Conservation (phyloP, 2,888 invertebrate genomes). For the Bruchidius siliquastri region DNA sequence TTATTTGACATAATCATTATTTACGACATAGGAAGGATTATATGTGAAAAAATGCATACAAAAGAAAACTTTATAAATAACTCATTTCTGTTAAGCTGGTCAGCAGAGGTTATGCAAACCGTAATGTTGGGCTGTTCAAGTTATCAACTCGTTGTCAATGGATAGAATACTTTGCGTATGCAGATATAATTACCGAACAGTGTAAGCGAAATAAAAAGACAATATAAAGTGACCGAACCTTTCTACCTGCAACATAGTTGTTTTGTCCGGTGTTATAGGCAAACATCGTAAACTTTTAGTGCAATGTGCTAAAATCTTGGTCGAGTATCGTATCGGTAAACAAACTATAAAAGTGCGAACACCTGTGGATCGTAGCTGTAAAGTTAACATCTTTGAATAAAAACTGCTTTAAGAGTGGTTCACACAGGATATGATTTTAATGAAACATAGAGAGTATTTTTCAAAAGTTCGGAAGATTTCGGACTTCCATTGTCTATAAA, state of each 20-base stretch:
- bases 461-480: no score
- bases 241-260: not conserved
- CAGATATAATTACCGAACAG: no score
- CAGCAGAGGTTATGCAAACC: not conserved
- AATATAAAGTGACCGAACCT: not conserved
- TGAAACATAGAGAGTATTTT: not conserved
- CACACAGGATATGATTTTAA: not conserved
- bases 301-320: not conserved
- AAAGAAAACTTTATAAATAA: not conserved
- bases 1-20: not conserved
- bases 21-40: not conserved
- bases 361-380: not conserved
- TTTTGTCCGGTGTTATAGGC: not conserved
- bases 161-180: no score
- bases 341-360: not conserved
- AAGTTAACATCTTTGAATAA: not conserved
- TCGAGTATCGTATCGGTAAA: not conserved
- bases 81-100: not conserved
- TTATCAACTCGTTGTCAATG: no score
- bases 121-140: no score
- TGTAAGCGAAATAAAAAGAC: no score
- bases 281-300: not conserved
- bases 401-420: not conserved
- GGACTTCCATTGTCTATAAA: no score
- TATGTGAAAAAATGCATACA: not conserved